These are phyloP conservation scores for Rhabdophis nuchalis DNA, from an alignment of 2,797 vertebrate species.

Conservation along the genomic window DNA sequence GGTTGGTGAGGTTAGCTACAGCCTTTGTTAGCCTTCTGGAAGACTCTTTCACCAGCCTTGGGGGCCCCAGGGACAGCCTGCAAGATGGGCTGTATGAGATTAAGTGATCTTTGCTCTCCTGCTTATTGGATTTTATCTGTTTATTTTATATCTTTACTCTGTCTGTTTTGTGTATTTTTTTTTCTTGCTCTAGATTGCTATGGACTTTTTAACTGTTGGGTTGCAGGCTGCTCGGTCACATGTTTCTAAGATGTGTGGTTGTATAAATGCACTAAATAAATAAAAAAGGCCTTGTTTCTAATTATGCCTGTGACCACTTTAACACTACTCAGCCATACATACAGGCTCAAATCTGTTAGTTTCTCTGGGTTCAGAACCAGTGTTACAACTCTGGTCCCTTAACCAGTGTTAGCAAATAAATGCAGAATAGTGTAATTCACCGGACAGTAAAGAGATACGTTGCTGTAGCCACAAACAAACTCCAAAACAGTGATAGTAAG, in stretches of 20 bases:
- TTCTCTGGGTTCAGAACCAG: too few relatives aligned
- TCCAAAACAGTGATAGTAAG: too few relatives aligned
- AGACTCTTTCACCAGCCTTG: neutral
- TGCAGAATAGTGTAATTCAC: too few relatives aligned
- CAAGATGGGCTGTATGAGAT: neutral
- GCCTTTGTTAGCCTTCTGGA: neutral
- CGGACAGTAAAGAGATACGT: too few relatives aligned
- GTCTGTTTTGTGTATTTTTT: neutral
- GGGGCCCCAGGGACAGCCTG: neutral
- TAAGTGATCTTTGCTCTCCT: neutral
- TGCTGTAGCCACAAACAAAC: too few relatives aligned
- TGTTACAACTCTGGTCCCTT: too few relatives aligned
- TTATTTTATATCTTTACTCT: neutral
- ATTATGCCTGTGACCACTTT: constrained; percentile 8
- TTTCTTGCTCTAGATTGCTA: neutral
- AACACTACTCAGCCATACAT: neutral
- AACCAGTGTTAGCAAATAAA: too few relatives aligned
- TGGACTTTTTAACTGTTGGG: neutral
- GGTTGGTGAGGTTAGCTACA: neutral
- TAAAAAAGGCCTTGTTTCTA: neutral
- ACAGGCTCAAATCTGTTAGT: neutral
- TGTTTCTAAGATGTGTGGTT: neutral
- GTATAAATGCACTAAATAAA: neutral
- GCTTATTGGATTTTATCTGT: neutral
- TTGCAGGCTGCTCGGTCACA: neutral